phyloP scores from a whole-genome alignment of 2,113 vertebrate genomes.

The Semicossyphus pulcher region DNA sequence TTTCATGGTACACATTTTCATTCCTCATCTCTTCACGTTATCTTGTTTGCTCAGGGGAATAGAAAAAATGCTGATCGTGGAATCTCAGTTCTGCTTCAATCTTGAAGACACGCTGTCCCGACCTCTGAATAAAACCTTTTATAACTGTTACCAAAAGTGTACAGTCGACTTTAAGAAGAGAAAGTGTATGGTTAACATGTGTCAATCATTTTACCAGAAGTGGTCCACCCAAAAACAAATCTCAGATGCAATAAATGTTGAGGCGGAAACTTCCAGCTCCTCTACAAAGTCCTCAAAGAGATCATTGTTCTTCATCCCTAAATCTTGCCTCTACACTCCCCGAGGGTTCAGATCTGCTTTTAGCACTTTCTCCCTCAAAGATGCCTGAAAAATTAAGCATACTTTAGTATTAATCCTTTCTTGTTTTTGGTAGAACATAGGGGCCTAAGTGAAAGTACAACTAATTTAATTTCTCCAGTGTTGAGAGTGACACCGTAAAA shows the following conservation, averaged over 20 bases:
- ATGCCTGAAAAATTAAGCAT: background rate
- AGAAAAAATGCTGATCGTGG: conserved; percentile 58
- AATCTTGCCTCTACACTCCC: conserved; percentile 5
- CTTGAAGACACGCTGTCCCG: conserved; percentile 5
- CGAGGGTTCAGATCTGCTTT: background rate
- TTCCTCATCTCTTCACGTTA: background rate
- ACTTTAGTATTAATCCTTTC: background rate
- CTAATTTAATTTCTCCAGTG: conserved; percentile 6
- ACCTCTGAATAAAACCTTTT: conserved; percentile 10
- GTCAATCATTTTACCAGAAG: background rate
- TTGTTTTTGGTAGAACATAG: background rate
- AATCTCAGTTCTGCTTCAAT: conserved; percentile 71
- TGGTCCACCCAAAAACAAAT: background rate
- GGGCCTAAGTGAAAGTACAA: background rate
- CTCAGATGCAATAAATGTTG: background rate
- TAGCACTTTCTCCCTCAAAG: background rate
- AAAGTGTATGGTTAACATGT: background rate
- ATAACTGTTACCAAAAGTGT: conserved; percentile 3
- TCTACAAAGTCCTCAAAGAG: conserved; percentile 23
- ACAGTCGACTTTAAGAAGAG: background rate
- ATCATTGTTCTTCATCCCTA: conserved; percentile 15
- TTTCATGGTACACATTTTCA: background rate
- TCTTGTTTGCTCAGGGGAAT: conserved; percentile 10
- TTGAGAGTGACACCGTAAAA: conserved; percentile 6
- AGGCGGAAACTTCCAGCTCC: background rate